Conservation (phyloP, 2,113 vertebrate genomes). For the Microtus richardsoni region DNA sequence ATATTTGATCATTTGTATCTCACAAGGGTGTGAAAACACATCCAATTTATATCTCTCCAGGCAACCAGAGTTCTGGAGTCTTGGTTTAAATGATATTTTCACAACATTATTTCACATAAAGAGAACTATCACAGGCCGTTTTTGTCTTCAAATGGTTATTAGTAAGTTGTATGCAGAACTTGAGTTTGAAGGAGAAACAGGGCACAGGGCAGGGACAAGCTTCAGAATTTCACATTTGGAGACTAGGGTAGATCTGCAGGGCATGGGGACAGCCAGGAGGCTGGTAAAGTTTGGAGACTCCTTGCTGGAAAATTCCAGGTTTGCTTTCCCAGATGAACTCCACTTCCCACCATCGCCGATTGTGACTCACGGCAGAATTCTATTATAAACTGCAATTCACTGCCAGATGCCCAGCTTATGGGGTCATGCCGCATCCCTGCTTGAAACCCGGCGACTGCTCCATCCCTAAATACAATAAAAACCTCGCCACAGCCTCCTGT, state of each 20-base stretch:
- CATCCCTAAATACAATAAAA: neutral
- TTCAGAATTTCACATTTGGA: neutral
- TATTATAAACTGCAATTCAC: neutral
- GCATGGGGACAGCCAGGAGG: neutral
- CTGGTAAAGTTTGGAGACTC: neutral
- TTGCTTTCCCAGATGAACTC: neutral
- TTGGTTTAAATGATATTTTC: slow-evolving; percentile 37
- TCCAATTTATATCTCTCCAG: neutral
- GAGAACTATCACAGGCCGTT: neutral
- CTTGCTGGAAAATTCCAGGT: neutral
- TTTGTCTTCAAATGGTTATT: slow-evolving; percentile 16
- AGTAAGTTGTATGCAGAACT: neutral
- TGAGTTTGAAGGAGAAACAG: neutral
- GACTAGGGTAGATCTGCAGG: fast-evolving
- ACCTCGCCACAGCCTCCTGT: neutral
- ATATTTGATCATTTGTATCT: slow-evolving; percentile 31
- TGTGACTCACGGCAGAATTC: neutral
- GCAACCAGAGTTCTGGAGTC: neutral
- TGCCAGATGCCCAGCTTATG: neutral
- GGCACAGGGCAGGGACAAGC: neutral
- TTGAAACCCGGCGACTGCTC: neutral
- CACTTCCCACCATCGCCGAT: neutral
- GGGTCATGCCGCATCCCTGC: neutral
- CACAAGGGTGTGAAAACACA: neutral
- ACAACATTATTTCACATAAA: neutral